Evolutionary conservation across 2,888 invertebrate genomes (phyloP).

Genomic region (Eurytoma californica): DNA sequence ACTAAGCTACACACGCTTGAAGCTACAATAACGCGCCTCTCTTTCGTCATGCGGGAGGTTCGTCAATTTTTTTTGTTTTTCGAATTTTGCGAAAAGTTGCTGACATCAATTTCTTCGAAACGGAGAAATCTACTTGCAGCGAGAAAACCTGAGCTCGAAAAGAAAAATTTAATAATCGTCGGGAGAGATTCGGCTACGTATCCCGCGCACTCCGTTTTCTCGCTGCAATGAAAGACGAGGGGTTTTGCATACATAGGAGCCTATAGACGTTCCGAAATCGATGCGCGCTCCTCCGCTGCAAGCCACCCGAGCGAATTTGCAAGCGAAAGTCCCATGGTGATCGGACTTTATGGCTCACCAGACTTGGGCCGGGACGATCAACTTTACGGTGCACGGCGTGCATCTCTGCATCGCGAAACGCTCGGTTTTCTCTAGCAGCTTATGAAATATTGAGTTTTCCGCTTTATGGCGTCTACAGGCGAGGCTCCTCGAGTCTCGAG

Average conservation of each 20-base stretch:
- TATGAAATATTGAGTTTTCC: background rate
- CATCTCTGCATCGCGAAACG: background rate
- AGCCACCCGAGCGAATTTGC: slow-evolving; percentile 4
- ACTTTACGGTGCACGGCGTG: background rate
- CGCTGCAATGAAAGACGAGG: slow-evolving; percentile 35
- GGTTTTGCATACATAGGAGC: background rate
- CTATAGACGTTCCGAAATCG: background rate
- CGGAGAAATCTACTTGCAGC: too few relatives aligned
- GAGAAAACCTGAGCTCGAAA: too few relatives aligned
- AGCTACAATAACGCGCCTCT: too few relatives aligned
- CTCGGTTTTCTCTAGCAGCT: background rate
- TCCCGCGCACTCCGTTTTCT: background rate
- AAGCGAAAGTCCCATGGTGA: background rate
- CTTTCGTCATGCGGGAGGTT: too few relatives aligned
- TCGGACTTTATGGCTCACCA: background rate
- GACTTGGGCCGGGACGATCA: background rate
- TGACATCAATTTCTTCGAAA: too few relatives aligned
- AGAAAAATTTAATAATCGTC: too few relatives aligned
- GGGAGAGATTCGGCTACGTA: too few relatives aligned
- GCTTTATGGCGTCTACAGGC: too few relatives aligned
- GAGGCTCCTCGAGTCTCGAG: background rate
- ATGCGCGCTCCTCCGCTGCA: background rate
- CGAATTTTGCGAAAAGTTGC: too few relatives aligned
- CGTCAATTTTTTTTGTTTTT: too few relatives aligned
- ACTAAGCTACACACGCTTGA: too few relatives aligned